A percentile compares a stretch with the other conserved stretches of the same genome.
phyloP scores from a whole-genome alignment of 2,888 invertebrate genomes.

The Pterostichus niger region DNA sequence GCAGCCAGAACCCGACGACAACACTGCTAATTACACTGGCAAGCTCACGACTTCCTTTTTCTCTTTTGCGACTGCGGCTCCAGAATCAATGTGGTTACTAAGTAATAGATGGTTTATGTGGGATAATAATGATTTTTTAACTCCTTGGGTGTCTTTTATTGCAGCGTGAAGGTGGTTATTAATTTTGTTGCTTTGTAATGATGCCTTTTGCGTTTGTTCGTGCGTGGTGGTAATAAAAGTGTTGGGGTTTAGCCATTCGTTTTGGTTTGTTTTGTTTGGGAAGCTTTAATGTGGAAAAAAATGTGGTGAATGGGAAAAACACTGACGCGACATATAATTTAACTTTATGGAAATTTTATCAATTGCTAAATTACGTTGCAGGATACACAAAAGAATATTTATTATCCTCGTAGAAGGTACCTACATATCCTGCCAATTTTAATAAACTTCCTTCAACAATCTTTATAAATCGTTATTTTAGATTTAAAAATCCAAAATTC shows the following conservation, averaged over 20 bases:
- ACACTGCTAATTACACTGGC: conserved; percentile 48
- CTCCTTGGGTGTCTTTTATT: conserved; percentile 20
- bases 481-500: no score
- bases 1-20: conserved; percentile 34
- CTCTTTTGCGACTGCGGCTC: conserved; percentile 21
- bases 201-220: conserved; percentile 34
- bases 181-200: conserved; percentile 51
- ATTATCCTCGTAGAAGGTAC: no score
- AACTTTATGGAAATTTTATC: conserved; percentile 37
- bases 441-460: no score
- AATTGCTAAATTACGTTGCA: background rate
- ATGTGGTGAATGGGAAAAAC: conserved; percentile 43
- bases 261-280: conserved; percentile 48
- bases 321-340: conserved; percentile 40
- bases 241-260: conserved; percentile 17
- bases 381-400: no score
- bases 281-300: conserved; percentile 37
- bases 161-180: conserved; percentile 11
- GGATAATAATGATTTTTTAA: conserved; percentile 14
- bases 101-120: conserved; percentile 29
- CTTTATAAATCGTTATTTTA: no score
- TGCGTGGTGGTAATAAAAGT: conserved; percentile 52
- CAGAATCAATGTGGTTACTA: conserved; percentile 41
- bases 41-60: conserved; percentile 17
- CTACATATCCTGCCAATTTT: no score